Evolutionary conservation across 2,888 invertebrate genomes (phyloP), one percentile per base, ranked within the genome.

Genomic region (Lacanobia wlatinum): DNA sequence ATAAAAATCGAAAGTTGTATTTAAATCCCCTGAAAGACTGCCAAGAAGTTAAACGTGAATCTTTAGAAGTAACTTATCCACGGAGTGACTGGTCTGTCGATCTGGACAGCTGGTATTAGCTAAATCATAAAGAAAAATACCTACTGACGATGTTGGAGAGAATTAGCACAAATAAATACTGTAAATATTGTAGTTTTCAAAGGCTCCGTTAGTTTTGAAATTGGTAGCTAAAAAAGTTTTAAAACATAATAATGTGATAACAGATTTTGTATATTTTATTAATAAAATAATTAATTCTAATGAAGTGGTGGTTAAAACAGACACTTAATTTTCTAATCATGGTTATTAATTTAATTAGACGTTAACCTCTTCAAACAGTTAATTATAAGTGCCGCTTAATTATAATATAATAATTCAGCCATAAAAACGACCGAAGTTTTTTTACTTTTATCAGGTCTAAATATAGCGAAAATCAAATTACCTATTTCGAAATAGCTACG

Each of bases 51-150:
- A 48, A 18, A 46, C 0, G 5, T 16, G 18, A 18, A 6, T 4
- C 16, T 5, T 5, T 18, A 18, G 3, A 9, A 28, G 16, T 16
- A 18, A 16, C 18, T 4, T 0, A 34, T 34, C 10, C 18, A 16
- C 18, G 6, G 6, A 23, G 7, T 52, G 12, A n/a, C 62, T n/a
- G 43, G 23, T 38, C 16, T 46, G 63, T 75, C 9, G 46, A 53
- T 38, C 12, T 1, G n/a, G 38, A 34, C 21, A 21, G 16, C 28
- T 58, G 9, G 10, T 34, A 62, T 34, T 38, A 63, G 9, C n/a
- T 34, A 34, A 76, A 58, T 73, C 67, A 23, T 18, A 58, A 76
- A 73, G 76, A 50, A 23, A 76, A 76, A 76, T 38, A 18, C 5
- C 18, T 16, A 76, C 43, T 50, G 40, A 38, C 52, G 8, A 74